Evolutionary conservation across 2,888 invertebrate species (phyloP).

Genomic region (Siphonodentalium dalli): DNA sequence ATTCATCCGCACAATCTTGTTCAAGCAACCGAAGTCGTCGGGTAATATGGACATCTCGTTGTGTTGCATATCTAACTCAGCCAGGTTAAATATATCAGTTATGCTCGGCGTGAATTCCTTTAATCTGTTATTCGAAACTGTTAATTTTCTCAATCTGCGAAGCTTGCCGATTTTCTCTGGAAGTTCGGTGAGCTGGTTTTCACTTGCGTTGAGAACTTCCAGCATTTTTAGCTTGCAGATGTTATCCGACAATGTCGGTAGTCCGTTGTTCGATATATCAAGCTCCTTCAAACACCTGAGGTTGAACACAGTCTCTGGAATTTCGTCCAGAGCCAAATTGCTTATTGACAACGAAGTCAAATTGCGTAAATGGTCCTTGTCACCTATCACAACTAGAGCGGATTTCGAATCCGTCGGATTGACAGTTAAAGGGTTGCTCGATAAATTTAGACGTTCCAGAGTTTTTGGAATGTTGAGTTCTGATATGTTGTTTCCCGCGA

Average conservation of each 20-base stretch:
- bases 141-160: slow-evolving; percentile 42
- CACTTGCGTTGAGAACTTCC: slow-evolving; percentile 44
- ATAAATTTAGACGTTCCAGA: slow-evolving; percentile 43
- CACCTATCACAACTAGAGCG: slow-evolving; percentile 52
- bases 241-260: slow-evolving; percentile 46
- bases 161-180: slow-evolving; percentile 47
- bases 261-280: slow-evolving; percentile 54
- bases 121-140: slow-evolving; percentile 52
- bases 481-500: slow-evolving; percentile 51
- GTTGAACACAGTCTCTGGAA: slow-evolving; percentile 54
- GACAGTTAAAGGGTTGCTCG: slow-evolving; percentile 55
- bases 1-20: slow-evolving; percentile 53
- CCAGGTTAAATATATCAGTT: slow-evolving; percentile 45
- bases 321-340: slow-evolving; percentile 51
- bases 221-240: slow-evolving; percentile 50
- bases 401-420: slow-evolving; percentile 44
- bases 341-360: slow-evolving; percentile 52
- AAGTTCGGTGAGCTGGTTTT: slow-evolving; percentile 48
- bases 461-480: slow-evolving; percentile 56
- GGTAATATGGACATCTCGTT: slow-evolving; percentile 58
- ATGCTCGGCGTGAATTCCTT: slow-evolving; percentile 45
- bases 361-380: slow-evolving; percentile 52
- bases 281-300: slow-evolving; percentile 51
- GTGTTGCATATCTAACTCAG: slow-evolving; percentile 50
- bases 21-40: slow-evolving; percentile 57